phyloP scores from a whole-genome alignment of 2,797 vertebrate genomes.

The Manis pentadactyla region DNA sequence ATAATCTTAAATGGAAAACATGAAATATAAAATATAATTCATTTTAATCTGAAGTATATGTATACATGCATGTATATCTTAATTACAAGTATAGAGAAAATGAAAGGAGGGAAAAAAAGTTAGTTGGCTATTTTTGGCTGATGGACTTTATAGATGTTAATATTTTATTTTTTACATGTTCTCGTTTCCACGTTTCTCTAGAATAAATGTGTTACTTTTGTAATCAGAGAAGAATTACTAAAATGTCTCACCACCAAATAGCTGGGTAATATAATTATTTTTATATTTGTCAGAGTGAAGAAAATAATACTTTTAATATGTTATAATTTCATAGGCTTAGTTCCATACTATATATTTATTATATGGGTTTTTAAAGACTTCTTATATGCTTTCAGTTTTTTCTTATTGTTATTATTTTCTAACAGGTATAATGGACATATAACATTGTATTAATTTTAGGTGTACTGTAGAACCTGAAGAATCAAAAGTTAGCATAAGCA shows the following conservation, averaged over 20 bases:
- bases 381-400: not conserved
- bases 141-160: not conserved
- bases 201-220: not conserved
- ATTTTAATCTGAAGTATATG: not conserved
- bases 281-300: constrained; percentile 8
- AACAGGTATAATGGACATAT: not conserved
- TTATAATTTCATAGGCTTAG: not conserved
- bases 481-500: too few relatives aligned
- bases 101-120: not conserved
- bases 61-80: not conserved
- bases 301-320: not conserved
- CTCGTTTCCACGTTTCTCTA: not conserved
- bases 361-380: not conserved
- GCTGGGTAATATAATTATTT: not conserved
- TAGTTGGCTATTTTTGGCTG: not conserved
- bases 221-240: not conserved
- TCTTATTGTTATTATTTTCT: not conserved
- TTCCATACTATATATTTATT: not conserved
- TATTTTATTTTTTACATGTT: not conserved
- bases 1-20: not conserved
- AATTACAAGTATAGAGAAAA: not conserved
- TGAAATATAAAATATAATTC: constrained; percentile 8
- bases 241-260: not conserved
- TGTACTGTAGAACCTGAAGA: too few relatives aligned
- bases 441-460: not conserved